A percentile compares a stretch with the other conserved stretches of the same genome.
Conservation (phyloP, 2,113 vertebrate genomes). For the Takifugu bimaculatus region DNA sequence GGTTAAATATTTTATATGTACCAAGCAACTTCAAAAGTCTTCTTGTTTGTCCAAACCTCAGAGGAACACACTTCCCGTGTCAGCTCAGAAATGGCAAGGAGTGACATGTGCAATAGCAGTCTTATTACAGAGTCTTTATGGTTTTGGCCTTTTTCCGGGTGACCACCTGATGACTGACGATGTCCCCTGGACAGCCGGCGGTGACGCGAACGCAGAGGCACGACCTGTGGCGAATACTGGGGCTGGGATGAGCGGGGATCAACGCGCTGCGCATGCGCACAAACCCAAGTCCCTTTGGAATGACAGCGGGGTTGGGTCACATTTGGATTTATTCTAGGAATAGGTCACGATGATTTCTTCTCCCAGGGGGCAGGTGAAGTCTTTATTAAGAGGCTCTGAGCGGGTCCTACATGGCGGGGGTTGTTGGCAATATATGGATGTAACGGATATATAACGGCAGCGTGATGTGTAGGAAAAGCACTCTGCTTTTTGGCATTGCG, state of each 20-base stretch:
- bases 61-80: conserved; percentile 28
- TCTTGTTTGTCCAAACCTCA: conserved; percentile 24
- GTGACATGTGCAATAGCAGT: conserved; percentile 44
- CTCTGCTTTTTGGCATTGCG: conserved; percentile 20
- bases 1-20: conserved; percentile 37
- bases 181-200: conserved; percentile 41
- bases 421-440: conserved; percentile 2
- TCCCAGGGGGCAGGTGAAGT: conserved; percentile 9
- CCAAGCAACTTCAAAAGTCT: conserved; percentile 30
- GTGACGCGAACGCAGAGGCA: conserved; percentile 43
- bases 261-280: conserved; percentile 24
- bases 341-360: conserved; percentile 12
- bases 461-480: conserved; percentile 11
- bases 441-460: conserved; percentile 21
- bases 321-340: conserved; percentile 44
- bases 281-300: conserved; percentile 48
- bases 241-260: conserved; percentile 53
- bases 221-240: conserved; percentile 35
- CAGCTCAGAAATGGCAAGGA: conserved; percentile 37
- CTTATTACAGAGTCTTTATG: conserved; percentile 4
- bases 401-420: conserved; percentile 16
- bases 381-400: conserved; percentile 14
- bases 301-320: conserved; percentile 49
- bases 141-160: conserved; percentile 31
- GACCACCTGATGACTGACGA: conserved; percentile 40